phyloP scores from a whole-genome alignment of 1,140 invertebrate genomes.

The Drosophila bocqueti region DNA sequence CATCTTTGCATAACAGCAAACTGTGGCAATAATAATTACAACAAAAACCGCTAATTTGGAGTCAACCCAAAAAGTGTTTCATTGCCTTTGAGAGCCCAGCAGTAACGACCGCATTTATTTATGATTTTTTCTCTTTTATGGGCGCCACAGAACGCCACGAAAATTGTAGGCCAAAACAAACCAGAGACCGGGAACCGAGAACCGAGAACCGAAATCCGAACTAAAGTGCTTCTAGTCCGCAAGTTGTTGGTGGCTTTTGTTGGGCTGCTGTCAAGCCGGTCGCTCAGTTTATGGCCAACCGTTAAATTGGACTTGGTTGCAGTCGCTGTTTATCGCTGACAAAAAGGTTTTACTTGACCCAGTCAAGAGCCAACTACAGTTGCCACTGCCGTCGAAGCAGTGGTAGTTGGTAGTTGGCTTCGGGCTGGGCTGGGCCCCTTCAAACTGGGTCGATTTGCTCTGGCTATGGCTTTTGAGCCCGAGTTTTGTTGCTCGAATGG shows the following conservation, averaged over 20 bases:
- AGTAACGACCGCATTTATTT: constrained; percentile 69
- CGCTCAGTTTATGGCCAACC: constrained; percentile 62
- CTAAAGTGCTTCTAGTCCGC: constrained; percentile 37
- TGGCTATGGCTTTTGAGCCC: constrained; percentile 37
- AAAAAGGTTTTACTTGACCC: constrained; percentile 82
- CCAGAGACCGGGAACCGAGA: constrained; percentile 9
- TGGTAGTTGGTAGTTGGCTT: constrained; percentile 5
- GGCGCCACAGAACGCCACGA: constrained; percentile 18
- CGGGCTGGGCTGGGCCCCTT: constrained; percentile 19
- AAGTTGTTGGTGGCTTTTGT: constrained; percentile 33
- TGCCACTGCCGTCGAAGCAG: constrained; percentile 5
- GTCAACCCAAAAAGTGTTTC: constrained; percentile 38
- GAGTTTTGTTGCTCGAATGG: constrained; percentile 13
- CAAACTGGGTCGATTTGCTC: constrained; percentile 58
- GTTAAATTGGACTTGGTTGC: constrained; percentile 71
- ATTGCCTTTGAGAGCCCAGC: constrained; percentile 16
- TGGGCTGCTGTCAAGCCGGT: constrained; percentile 53
- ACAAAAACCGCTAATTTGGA: constrained; percentile 45
- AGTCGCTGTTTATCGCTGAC: constrained; percentile 73
- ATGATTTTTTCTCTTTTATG: constrained; percentile 54
- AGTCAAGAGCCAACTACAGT: constrained; percentile 55
- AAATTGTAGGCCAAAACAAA: constrained; percentile 7
- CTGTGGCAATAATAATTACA: constrained; percentile 36
- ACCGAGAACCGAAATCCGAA: constrained; percentile 14
- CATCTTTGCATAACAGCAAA: constrained; percentile 53